Conservation (phyloP, 2,797 vertebrate species). For the Moxostoma hubbsi region DNA sequence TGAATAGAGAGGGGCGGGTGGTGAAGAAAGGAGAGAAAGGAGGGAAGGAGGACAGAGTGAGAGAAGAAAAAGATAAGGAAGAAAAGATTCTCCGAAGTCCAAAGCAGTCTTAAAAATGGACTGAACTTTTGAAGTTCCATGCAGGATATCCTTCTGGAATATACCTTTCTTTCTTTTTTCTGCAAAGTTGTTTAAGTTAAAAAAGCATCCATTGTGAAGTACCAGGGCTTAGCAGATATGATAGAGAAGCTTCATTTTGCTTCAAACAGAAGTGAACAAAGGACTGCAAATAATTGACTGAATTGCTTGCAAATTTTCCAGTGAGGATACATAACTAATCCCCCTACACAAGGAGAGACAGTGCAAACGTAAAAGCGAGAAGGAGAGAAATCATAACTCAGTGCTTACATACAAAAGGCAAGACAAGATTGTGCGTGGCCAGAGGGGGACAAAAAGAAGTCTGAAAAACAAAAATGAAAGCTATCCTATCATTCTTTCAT, state of each 20-base stretch:
- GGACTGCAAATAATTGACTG: constrained; percentile 13
- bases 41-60: constrained; percentile 29
- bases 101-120: constrained; percentile 34
- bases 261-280: constrained; percentile 42
- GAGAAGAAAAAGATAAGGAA: constrained; percentile 20
- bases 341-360: background rate
- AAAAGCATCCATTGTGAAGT: background rate
- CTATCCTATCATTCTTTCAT: constrained; percentile 33
- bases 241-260: constrained; percentile 38
- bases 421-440: background rate
- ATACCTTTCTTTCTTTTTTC: constrained; percentile 18
- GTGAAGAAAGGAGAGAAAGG: constrained; percentile 43
- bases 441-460: constrained; percentile 9
- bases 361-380: background rate
- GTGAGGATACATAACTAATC: constrained; percentile 24
- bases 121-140: constrained; percentile 45
- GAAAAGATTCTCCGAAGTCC: constrained; percentile 46
- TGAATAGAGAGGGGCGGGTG: constrained; percentile 65
- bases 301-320: constrained; percentile 15
- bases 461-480: constrained; percentile 23
- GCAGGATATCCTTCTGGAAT: background rate
- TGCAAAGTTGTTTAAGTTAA: background rate
- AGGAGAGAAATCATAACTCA: constrained; percentile 18
- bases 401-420: background rate
- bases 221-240: constrained; percentile 37